Base-by-base conservation (phyloP, 1,140 invertebrate genomes). In the Megalopta genalis region DNA sequence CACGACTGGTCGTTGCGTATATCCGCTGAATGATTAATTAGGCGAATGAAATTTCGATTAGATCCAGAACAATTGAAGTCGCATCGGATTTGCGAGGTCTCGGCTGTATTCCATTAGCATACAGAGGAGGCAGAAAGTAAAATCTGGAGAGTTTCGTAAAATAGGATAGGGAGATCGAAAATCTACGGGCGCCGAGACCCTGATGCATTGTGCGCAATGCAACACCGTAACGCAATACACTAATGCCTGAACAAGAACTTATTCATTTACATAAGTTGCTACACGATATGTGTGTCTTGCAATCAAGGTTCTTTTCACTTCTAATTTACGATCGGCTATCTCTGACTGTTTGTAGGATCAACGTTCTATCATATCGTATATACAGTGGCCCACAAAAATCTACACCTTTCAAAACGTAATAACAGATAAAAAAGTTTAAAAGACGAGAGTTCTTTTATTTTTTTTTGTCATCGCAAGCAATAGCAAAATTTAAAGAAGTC, bases 211-310 rank as follows among this genome's bases (percentile, higher is more conserved):
- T 27, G 74, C 68, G 69, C 54, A 72, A 64, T 23, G 68, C 60
- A 72, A 72, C 72, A 78, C 21, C n/a, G 76, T 64, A 78, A 78
- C 60, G 60, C 76, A 52, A 42, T 64, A 64, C 54, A 12, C 67
- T 71, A 49, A 52, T 54, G 27, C 59, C 14, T 27, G 57, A 63
- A 63, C 32, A 52, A 69, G 54, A 70, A 77, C 64, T 70, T 62
- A 60, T 62, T 62, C 66, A 16, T 77, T 70, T 77, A 21, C 54
- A 77, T 70, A 52, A 37, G 39, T 69, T 69, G 54, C 66, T 21
- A 25, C 66, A 67, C 52, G 23, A 49, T 57, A 23, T 42, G n/a
- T n/a, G n/a, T n/a, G 32, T 32, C 65, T 68, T 65, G 65, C 12
- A 69, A 76, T 69, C 54, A 49, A 69, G 39, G 65, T 60, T 37